phyloP scores from a whole-genome alignment of 2,888 invertebrate genomes.

The Mythimna lalbum region DNA sequence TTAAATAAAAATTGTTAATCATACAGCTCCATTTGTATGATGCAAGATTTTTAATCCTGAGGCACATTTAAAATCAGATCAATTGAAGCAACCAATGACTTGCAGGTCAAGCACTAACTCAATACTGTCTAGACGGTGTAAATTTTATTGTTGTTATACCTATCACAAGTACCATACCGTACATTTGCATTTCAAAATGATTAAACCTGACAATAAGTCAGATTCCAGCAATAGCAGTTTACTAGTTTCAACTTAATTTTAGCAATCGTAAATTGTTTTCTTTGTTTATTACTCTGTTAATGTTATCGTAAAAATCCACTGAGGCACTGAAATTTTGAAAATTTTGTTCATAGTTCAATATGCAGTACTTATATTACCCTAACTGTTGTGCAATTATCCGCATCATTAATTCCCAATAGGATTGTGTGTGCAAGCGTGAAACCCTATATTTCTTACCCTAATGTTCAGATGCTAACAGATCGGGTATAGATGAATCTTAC shows the following conservation, averaged over 20 bases:
- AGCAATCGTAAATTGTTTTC: background rate
- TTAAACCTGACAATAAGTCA: too few relatives aligned
- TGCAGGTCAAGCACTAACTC: background rate
- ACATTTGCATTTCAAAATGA: too few relatives aligned
- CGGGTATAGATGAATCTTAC: constrained; percentile 10
- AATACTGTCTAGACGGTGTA: background rate
- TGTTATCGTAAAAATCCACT: too few relatives aligned
- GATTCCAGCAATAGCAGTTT: too few relatives aligned
- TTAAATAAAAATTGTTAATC: background rate
- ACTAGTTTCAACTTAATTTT: too few relatives aligned
- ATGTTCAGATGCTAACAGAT: background rate
- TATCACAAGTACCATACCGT: too few relatives aligned
- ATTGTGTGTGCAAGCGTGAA: constrained; percentile 24
- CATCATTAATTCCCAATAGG: constrained; percentile 31
- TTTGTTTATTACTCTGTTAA: background rate
- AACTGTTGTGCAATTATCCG: constrained; percentile 4
- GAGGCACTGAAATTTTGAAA: background rate
- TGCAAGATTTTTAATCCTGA: background rate
- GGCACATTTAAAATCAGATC: background rate
- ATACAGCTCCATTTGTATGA: background rate
- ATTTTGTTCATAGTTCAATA: background rate
- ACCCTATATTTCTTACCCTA: constrained; percentile 20
- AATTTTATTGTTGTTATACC: background rate
- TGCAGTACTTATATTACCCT: background rate
- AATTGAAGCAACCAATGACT: background rate